Percentiles rank a stretch among this genome's conserved stretches.
Evolutionary conservation across 2,888 invertebrate species (phyloP).

Genomic region (Zeuzera pyrina): DNA sequence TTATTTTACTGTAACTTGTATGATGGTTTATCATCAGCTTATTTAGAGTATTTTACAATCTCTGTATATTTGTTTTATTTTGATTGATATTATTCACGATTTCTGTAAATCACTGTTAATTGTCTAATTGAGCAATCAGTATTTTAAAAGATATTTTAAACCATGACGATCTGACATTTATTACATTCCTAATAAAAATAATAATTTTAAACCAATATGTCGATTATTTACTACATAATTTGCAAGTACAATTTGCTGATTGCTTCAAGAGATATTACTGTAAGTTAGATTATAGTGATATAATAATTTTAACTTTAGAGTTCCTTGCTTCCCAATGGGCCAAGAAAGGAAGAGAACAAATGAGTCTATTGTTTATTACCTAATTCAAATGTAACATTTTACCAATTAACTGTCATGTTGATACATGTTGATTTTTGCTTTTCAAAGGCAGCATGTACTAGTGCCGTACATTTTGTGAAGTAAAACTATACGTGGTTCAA

Average conservation of each 20-base stretch:
- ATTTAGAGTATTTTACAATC: conserved; percentile 31
- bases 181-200: conserved; percentile 1
- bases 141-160: conserved; percentile 21
- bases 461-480: no score
- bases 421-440: no score
- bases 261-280: conserved; percentile 45
- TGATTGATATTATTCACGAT: conserved; percentile 5
- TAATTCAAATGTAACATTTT: conserved; percentile 25
- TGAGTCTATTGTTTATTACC: conserved; percentile 29
- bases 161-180: conserved; percentile 3
- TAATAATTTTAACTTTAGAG: conserved; percentile 19
- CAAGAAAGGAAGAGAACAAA: conserved; percentile 41
- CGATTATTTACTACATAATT: conserved; percentile 10
- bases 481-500: conserved; percentile 38
- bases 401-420: conserved; percentile 30
- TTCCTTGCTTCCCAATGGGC: conserved; percentile 26
- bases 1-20: conserved; percentile 25
- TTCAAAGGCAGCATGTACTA: no score
- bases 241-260: conserved; percentile 60
- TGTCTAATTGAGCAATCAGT: conserved; percentile 27
- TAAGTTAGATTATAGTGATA: conserved; percentile 50
- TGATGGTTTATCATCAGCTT: conserved; percentile 17
- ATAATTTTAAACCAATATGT: not conserved
- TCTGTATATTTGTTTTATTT: conserved; percentile 16
- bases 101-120: conserved; percentile 9